A percentile compares a stretch with the other conserved stretches of the same genome.
These are phyloP conservation scores for Ptilorrhoa leucosticta DNA, from an alignment of 2,113 vertebrate species.

Conservation along the genomic window DNA sequence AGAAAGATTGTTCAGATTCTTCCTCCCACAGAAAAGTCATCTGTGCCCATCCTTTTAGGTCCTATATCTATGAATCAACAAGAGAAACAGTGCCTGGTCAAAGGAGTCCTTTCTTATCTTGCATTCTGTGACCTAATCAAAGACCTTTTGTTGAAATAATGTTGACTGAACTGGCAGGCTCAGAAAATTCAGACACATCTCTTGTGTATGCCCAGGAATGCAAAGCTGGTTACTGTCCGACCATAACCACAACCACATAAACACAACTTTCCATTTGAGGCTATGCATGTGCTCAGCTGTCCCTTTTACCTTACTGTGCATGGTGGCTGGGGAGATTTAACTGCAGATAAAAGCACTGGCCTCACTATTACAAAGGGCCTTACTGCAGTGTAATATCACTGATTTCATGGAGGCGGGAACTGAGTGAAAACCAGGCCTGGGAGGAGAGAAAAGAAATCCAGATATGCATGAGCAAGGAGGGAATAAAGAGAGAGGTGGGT, in stretches of 20 bases:
- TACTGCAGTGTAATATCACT: not conserved
- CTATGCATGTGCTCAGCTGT: not conserved
- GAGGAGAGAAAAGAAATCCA: not conserved
- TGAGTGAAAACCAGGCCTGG: accelerated
- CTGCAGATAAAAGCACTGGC: slow-evolving; percentile 7
- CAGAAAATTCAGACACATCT: slow-evolving; percentile 25
- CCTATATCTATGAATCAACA: not conserved
- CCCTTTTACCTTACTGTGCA: not conserved
- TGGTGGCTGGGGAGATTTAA: not conserved
- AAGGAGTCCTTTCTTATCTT: not conserved
- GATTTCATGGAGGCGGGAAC: not conserved
- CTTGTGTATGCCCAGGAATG: slow-evolving; percentile 32
- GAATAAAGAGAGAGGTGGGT: not conserved
- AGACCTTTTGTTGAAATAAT: slow-evolving; percentile 1
- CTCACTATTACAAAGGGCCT: not conserved
- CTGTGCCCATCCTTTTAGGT: not conserved
- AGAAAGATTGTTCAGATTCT: not conserved
- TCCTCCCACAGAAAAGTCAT: not conserved
- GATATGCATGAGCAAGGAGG: not conserved
- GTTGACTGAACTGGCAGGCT: not conserved
- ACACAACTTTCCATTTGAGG: slow-evolving; percentile 51
- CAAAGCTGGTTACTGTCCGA: slow-evolving; percentile 21
- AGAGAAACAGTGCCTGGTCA: not conserved
- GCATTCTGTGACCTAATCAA: not conserved
- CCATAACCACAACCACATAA: slow-evolving; percentile 58